Percentiles rank a stretch among this genome's conserved stretches.
Conservation (phyloP, 2,113 vertebrate species). For the Delphinus delphis region DNA sequence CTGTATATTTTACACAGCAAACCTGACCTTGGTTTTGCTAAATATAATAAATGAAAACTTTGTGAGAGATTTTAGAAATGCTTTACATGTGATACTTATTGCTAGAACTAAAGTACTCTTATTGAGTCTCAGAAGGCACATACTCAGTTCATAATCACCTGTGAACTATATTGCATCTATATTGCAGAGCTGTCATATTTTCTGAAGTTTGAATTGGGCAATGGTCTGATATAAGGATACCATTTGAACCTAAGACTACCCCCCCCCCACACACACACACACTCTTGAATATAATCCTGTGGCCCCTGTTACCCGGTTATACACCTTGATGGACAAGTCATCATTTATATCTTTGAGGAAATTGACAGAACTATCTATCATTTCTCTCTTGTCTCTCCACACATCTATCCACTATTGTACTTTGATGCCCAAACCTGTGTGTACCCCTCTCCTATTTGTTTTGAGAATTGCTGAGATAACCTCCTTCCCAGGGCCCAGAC, state of each 20-base stretch:
- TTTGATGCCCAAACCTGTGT: neutral
- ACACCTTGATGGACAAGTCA: neutral
- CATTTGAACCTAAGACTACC: neutral
- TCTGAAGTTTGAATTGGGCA: neutral
- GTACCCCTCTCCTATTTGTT: neutral
- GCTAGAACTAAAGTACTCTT: neutral
- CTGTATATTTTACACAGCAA: neutral
- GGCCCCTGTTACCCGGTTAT: neutral
- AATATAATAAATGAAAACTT: neutral
- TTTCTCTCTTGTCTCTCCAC: neutral
- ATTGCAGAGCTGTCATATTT: neutral
- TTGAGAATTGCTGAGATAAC: neutral
- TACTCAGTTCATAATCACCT: neutral
- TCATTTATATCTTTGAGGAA: neutral
- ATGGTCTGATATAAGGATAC: neutral
- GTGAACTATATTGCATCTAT: too few species aligned
- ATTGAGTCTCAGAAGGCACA: neutral
- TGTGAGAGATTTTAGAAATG: neutral
- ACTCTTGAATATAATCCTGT: neutral
- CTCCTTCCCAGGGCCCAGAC: neutral
- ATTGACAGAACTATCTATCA: neutral
- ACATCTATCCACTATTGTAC: neutral
- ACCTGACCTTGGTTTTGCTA: neutral
- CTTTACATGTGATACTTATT: neutral
- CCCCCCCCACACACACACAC: accelerated